Base-by-base conservation (phyloP, 2,888 invertebrate genomes). In the Hypselothyrea guttata region DNA sequence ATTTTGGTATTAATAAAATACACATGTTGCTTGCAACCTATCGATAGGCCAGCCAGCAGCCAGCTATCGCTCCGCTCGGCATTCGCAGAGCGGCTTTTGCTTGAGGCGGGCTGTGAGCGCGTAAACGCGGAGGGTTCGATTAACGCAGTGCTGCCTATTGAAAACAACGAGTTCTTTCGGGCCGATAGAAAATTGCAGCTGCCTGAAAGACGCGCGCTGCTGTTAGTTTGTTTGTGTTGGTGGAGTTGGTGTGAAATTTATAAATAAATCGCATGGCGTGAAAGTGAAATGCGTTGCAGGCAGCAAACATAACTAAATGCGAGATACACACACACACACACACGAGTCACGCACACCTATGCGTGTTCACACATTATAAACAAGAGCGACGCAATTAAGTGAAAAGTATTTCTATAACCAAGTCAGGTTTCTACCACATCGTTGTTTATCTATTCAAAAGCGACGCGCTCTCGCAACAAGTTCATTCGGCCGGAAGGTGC, bases 81-180 rank as follows among this genome's bases (percentile, higher is more conserved):
- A 84, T 84, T 85, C 74, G 74, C 66, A 70, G 76, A 76, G 78
- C 85, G 85, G 78, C 85, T 77, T 77, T 81, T 75, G 78, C 73
- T 79, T 82, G 84, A 79, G 71, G 84, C 72, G 71, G 61, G 64
- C 66, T 75, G 77, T 41, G 54, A 63, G 57, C 64, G 69, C 66
- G 47, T 61, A 15, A 5, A 60, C 15, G 41, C 22, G 28, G 12
- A 31, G 47, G 13, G n/a, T n/a, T n/a, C n/a, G 16, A 8, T 11
- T 1, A 22, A 35, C 46, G 28, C 1, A 27, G 40, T 42, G 51
- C 55, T 38, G 35, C 44, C 53, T 57, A 66, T 57, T 56, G 37
- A 54, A 31, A 27, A 12, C n/a, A 48, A 44, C 42, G 35, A 55
- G 64, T 58, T 63, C 38, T 64, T 61, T 51, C 11, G 13, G 45